These are phyloP conservation scores for Leptodirus hochenwartii DNA, from an alignment of 2,888 invertebrate species.

Conservation along the genomic window DNA sequence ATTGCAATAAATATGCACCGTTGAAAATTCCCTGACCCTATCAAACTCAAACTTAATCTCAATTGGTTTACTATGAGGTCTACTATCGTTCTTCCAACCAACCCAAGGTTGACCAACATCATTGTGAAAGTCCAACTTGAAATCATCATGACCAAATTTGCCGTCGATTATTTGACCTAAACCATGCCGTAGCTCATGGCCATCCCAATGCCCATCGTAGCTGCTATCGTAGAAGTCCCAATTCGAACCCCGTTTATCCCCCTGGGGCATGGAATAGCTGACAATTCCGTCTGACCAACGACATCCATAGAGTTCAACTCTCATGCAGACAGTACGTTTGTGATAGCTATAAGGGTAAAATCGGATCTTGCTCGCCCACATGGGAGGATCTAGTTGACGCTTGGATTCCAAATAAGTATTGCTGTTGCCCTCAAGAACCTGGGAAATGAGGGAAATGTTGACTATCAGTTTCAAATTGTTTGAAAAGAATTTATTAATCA, in stretches of 20 bases:
- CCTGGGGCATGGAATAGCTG: slow-evolving; percentile 76
- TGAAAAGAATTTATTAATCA: no score
- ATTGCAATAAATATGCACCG: slow-evolving; percentile 65
- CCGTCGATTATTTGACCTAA: slow-evolving; percentile 77
- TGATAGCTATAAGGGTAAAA: slow-evolving; percentile 75
- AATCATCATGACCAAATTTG: slow-evolving; percentile 57
- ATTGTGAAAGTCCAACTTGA: slow-evolving; percentile 35
- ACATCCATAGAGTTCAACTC: slow-evolving; percentile 82
- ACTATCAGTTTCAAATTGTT: no score
- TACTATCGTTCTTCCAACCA: slow-evolving; percentile 72
- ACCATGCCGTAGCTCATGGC: slow-evolving; percentile 49
- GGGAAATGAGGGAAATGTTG: no score
- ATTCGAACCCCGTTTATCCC: slow-evolving; percentile 61
- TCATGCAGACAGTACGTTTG: slow-evolving; percentile 75
- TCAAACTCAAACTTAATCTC: slow-evolving; percentile 71
- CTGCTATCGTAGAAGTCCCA: slow-evolving; percentile 69
- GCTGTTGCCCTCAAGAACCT: slow-evolving; percentile 70
- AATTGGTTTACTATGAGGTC: slow-evolving; percentile 39
- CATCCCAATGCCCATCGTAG: slow-evolving; percentile 72
- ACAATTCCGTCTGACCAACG: slow-evolving; percentile 69
- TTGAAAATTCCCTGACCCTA: slow-evolving; percentile 68
- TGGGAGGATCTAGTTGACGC: slow-evolving; percentile 58
- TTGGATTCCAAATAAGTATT: slow-evolving; percentile 72
- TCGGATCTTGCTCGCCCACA: slow-evolving; percentile 70
- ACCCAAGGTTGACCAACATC: slow-evolving; percentile 68